phyloP scores from a whole-genome alignment of 2,888 invertebrate genomes.

The Watsonalla binaria region DNA sequence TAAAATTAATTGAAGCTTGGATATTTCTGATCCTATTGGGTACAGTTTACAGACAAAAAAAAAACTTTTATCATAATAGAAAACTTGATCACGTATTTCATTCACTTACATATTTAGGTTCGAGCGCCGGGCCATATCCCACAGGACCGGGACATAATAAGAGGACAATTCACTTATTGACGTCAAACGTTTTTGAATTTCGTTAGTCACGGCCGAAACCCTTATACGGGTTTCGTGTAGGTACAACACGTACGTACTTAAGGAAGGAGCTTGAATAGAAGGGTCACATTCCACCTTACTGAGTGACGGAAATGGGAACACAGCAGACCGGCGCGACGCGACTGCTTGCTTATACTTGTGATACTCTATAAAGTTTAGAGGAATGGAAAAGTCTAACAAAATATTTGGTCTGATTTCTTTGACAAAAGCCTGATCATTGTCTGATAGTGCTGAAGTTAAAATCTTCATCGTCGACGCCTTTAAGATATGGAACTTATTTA shows the following conservation, averaged over 20 bases:
- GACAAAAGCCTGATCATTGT: too few relatives aligned
- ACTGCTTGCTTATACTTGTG: conserved; percentile 25
- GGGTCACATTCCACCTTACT: neutral
- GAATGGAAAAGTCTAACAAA: neutral
- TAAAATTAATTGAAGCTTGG: too few relatives aligned
- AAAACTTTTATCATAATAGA: neutral
- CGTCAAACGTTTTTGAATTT: neutral
- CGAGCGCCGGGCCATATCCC: neutral
- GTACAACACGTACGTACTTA: neutral
- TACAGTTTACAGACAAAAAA: neutral
- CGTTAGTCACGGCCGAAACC: neutral
- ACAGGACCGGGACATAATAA: neutral
- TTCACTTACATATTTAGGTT: neutral
- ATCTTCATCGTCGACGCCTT: too few relatives aligned
- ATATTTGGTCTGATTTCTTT: too few relatives aligned
- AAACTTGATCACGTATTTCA: neutral
- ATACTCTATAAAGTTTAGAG: conserved; percentile 10
- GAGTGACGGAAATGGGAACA: conserved; percentile 27
- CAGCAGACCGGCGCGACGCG: conserved; percentile 30
- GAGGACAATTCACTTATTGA: neutral
- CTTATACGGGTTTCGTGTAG: neutral
- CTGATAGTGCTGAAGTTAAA: too few relatives aligned
- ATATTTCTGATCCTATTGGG: neutral
- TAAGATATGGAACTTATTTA: too few relatives aligned
- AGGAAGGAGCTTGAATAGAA: neutral